Evolutionary conservation across 2,113 vertebrate species (phyloP), one percentile per base, ranked within the genome.

Genomic region (Abramis brama): DNA sequence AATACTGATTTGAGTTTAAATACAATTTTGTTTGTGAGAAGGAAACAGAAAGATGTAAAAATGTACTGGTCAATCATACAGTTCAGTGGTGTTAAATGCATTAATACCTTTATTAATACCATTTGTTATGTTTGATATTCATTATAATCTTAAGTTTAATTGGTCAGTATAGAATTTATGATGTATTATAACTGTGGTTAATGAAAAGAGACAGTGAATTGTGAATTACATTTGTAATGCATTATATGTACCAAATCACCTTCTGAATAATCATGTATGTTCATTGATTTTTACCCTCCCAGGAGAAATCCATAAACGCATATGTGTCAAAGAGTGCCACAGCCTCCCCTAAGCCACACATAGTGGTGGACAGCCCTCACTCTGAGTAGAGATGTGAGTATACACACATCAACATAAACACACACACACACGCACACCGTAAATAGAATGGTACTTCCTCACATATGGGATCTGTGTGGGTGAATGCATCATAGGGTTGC

Each of bases 361-460:
- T 96, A 71, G 94, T 95, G 89, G 95, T 96, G 93, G 95, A 96
- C 91, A 96, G 95, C 84, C 95, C 95, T 88, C 95, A 96, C 91
- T 96, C 95, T 19, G 95, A 96, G 15, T 96, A 94, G 86, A 85
- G 59, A 85, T 50, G 78, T 89, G 83, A 89, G 89, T 87, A 84
- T 23, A 9, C n/a, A 57, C n/a, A 62, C 66, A 43, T 17, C 27
- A 21, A 13, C 30, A 25, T 15, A 66, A 27, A 43, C 70, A 39
- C 19, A 75, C 43, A 74, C 62, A 74, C 62, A 57, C 78, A 52
- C 57, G 70, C 66, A 80, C 75, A 85, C 17, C 9, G 15, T 25
- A 82, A 12, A 79, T 52, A 55, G 39, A 25, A n/a, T 27, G 2
- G 39, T 55, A 52, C 25, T 43, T 19, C 19, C 45, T 30, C 45